Conservation (phyloP, 2,888 invertebrate species). For the Ophion ventricosus region DNA sequence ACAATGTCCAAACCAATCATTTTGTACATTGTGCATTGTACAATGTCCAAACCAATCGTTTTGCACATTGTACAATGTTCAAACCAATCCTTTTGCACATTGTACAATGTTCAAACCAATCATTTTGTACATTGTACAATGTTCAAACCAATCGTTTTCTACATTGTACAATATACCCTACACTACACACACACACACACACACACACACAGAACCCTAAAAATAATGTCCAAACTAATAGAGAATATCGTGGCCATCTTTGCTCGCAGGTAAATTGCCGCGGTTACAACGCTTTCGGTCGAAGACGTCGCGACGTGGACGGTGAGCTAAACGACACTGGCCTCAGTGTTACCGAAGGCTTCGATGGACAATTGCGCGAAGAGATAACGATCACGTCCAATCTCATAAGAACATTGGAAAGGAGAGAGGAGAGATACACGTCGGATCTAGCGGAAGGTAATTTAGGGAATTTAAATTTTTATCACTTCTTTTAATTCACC, state of each 20-base stretch:
- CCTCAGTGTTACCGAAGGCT: conserved; percentile 85
- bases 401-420: conserved; percentile 94
- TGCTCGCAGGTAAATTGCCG: conserved; percentile 92
- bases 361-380: conserved; percentile 93
- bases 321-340: conserved; percentile 85
- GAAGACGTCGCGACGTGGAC: conserved; percentile 89
- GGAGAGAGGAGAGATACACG: conserved; percentile 90
- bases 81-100: too few relatives aligned
- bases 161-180: too few relatives aligned
- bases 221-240: not conserved
- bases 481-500: not conserved
- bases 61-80: too few relatives aligned
- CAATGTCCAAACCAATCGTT: too few relatives aligned
- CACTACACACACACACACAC: too few relatives aligned
- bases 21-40: too few relatives aligned
- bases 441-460: conserved; percentile 92
- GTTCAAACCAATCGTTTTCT: too few relatives aligned
- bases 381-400: conserved; percentile 97
- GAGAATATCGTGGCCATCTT: conserved; percentile 53
- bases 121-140: too few relatives aligned
- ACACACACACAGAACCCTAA: not conserved
- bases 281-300: conserved; percentile 95
- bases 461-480: conserved; percentile 51
- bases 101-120: too few relatives aligned
- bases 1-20: too few relatives aligned